Evolutionary conservation across 2,797 vertebrate genomes (phyloP), one percentile per base, ranked within the genome.

Genomic region (Platalea minor): DNA sequence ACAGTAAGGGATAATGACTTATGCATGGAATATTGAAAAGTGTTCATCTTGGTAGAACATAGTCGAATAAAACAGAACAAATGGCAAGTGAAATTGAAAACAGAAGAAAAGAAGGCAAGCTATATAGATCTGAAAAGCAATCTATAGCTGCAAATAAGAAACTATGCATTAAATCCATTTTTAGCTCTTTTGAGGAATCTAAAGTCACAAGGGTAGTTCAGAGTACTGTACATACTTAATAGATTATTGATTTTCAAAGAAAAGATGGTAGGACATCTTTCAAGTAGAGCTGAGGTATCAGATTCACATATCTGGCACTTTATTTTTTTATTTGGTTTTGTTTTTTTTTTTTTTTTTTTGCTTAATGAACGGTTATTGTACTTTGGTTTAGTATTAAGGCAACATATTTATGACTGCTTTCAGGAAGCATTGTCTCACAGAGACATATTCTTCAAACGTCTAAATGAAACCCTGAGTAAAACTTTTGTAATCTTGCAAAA

Each of bases 11-110:
- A 77, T 95, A 93, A 96, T 95, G 88, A 89, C 81, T 90, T 93
- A 94, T 75, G 54, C 92, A 95, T 75, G 64, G 87, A 92, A 95
- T 89, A 93, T 50, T 96, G 91, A 84, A 95, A 95, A 95, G 45
- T 85, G 68, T 72, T 92, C 94, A 92, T 87, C 81, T 83, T 80
- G 28, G 64, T 88, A 89, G 88, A 96, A 89, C 51, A 96, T 92
- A 94, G 45, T 63, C 91, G 74, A 91, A 95, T 93, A 85, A 95
- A 95, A 65, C 56, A 77, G 81, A 94, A 65, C 31, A 91, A 95
- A 85, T 68, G 48, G 31, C 59, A 89, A 95, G 60, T 77, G 80
- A 93, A 95, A 95, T 43, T 83, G 86, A 92, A 95, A 97, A 68
- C n/a, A 78, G 72, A 85, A 75, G 39, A 91, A 91, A 91, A 74